Evolutionary conservation across 1,140 invertebrate genomes (phyloP), one percentile per base, ranked within the genome.

Genomic region (Brachionus manjavacas): DNA sequence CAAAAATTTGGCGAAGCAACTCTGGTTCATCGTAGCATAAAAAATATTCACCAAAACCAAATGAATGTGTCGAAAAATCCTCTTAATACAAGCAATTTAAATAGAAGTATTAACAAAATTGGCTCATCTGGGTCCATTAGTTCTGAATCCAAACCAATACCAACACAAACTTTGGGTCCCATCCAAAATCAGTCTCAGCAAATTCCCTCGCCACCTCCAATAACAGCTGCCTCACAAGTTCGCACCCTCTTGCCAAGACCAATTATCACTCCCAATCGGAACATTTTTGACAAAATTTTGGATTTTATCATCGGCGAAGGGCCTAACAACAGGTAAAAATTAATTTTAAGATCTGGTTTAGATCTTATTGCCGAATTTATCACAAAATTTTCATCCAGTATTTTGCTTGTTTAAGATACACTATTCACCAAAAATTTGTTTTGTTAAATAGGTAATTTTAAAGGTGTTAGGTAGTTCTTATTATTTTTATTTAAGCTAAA

Each of bases 301-400:
- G 97, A 99, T 88, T 97, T 95, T 88, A 89, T 99, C 66, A 92
- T 99, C 20, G 96, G 95, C 43, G 97, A 99, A 91, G 96, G 96
- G 25, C 96, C 96, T 70, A 93, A 93, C 84, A 95, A 97, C 91
- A 92, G 66, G 81, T 84, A 70, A 64, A 60, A 14, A 4, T 20
- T 6, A 39, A 78, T 14, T 78, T 28, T 49, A 14, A n/a, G n/a
- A 49, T 55, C 7, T 55, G 12, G 1, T 55, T 55, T 55, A 16
- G 7, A 55, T 55, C 23, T 23, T 7, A 31, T 16, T n/a, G 14
- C 41, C 41, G 8, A 41, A 16, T 8, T 46, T 20, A 28, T 20
- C 25, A 72, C 16, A 8, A 20, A 20, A 20, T 23, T 60, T 60
- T 60, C 20, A 20, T 8, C 25, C n/a, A 60, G 20, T 20, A 9